phyloP scores from a whole-genome alignment of 2,797 vertebrate species.

The Etheostoma nigrum region DNA sequence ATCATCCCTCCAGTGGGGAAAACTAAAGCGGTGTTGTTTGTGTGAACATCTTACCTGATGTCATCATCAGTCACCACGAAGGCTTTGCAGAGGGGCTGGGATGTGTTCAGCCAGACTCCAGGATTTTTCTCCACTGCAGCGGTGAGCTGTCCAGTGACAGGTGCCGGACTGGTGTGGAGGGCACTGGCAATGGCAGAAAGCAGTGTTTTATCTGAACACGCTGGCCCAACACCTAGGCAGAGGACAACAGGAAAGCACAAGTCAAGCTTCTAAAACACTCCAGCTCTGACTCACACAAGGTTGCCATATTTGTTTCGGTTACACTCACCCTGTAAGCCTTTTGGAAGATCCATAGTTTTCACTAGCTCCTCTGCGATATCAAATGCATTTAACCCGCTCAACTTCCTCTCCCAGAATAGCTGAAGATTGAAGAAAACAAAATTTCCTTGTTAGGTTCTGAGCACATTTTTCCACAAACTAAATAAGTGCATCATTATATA shows the following conservation, averaged over 20 bases:
- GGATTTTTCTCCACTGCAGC: slow-evolving; percentile 97
- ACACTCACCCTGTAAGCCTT: slow-evolving; percentile 93
- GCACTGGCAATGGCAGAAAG: slow-evolving; percentile 96
- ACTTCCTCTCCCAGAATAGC: slow-evolving; percentile 98
- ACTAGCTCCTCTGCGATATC: slow-evolving; percentile 96
- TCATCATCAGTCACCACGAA: slow-evolving; percentile 98
- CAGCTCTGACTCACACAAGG: neutral
- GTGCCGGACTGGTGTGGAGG: slow-evolving; percentile 93
- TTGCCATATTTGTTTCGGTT: neutral
- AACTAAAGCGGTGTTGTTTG: neutral
- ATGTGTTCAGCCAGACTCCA: slow-evolving; percentile 96
- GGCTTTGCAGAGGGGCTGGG: slow-evolving; percentile 96
- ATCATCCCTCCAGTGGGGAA: neutral
- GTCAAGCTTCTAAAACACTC: slow-evolving; percentile 7
- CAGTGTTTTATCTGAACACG: slow-evolving; percentile 93
- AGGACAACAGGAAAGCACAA: neutral
- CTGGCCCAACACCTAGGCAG: slow-evolving; percentile 90
- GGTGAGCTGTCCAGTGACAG: slow-evolving; percentile 95
- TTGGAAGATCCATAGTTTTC: slow-evolving; percentile 97
- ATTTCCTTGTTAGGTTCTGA: neutral
- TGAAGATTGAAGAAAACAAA: slow-evolving; percentile 56
- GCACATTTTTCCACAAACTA: neutral
- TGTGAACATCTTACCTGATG: slow-evolving; percentile 86
- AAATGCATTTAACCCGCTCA: slow-evolving; percentile 93
- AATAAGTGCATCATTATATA: neutral